Evolutionary conservation across 2,113 vertebrate species (phyloP).

Genomic region (western clawed frog (Xenopus tropicalis)): UCB_Xtro_10.0 CM004443.2:201323001-201323500

Average conservation of each 20-base stretch:
- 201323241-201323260: not conserved
- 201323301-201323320: not conserved
- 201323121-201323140: too few species aligned
- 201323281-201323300: not conserved
- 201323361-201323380: constrained; percentile 30
- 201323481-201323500: not conserved
- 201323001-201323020: too few species aligned
- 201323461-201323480: constrained; percentile 18
- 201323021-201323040: too few species aligned
- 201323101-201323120: too few species aligned
- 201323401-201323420: constrained; percentile 31
- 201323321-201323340: constrained; percentile 3
- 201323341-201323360: constrained; percentile 34
- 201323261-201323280: not conserved
- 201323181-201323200: too few species aligned
- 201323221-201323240: too few species aligned
- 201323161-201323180: too few species aligned
- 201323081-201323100: too few species aligned
- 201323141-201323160: too few species aligned
- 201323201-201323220: too few species aligned
- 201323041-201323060: too few species aligned
- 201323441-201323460: constrained; percentile 26
- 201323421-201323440: constrained; percentile 15
- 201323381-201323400: constrained; percentile 35
- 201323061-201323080: too few species aligned